These are phyloP conservation scores for Platorchestia sp. DNA, from an alignment of 1,140 invertebrate species.

Conservation along the genomic window DNA sequence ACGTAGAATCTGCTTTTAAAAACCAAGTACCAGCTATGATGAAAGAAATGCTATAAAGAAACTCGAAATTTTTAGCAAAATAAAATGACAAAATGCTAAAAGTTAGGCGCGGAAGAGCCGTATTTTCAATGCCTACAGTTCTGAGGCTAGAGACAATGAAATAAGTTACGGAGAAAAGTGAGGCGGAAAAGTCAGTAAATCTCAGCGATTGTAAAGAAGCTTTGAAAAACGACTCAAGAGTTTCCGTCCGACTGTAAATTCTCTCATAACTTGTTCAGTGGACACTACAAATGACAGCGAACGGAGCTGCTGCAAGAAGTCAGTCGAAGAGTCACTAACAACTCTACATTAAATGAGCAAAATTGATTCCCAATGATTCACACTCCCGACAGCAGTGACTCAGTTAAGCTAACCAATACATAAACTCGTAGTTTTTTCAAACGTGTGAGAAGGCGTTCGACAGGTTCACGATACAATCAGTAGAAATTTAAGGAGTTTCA, in stretches of 20 bases:
- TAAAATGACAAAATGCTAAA: background rate
- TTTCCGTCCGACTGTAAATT: background rate
- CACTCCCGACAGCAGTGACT: background rate
- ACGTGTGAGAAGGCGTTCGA: background rate
- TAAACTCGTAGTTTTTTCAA: background rate
- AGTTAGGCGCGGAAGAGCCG: background rate
- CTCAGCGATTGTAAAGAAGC: background rate
- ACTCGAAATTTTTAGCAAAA: background rate
- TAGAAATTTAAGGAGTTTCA: background rate
- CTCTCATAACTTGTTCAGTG: background rate
- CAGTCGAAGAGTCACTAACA: background rate
- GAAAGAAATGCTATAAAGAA: background rate
- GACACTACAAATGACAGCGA: background rate
- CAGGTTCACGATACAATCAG: background rate
- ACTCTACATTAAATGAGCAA: background rate
- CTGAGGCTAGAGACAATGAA: background rate
- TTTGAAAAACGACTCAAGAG: background rate
- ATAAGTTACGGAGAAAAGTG: background rate
- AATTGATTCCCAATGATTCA: background rate
- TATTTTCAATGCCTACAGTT: background rate
- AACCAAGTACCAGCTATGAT: background rate
- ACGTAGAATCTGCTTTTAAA: background rate
- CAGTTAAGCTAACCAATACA: background rate
- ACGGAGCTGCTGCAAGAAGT: background rate
- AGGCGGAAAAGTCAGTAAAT: background rate